Percentiles rank a stretch among this genome's conserved stretches.
These are phyloP conservation scores for Osmerus eperlanus DNA, from an alignment of 2,113 vertebrate genomes.

Conservation along the genomic window DNA sequence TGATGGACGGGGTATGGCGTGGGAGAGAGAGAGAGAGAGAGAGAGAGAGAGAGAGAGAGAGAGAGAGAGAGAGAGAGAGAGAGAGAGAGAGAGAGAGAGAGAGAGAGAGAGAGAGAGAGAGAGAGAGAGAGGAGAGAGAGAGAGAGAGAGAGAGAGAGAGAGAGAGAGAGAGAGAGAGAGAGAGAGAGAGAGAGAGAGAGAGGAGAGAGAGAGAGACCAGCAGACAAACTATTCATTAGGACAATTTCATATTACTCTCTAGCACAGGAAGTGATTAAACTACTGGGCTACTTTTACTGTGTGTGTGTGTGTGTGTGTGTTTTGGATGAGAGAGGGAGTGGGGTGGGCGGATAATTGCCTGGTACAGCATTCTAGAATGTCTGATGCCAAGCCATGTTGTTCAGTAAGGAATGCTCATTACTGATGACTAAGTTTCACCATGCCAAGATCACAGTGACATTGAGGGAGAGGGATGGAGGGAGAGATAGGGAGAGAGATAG, in stretches of 20 bases:
- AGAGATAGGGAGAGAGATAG: background rate
- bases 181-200: slow-evolving; percentile 3
- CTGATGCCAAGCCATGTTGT: background rate
- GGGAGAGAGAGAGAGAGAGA: slow-evolving; percentile 11
- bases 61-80: background rate
- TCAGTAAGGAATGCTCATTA: slow-evolving; percentile 40
- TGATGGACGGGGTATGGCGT: slow-evolving; percentile 54
- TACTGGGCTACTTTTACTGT: background rate
- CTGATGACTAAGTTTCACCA: slow-evolving; percentile 5
- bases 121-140: slow-evolving; percentile 26
- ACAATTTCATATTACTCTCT: no score
- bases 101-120: background rate
- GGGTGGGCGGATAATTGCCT: no score
- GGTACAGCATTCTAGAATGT: background rate
- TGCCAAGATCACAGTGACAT: slow-evolving; percentile 9
- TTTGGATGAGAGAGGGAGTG: no score
- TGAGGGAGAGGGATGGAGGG: slow-evolving; percentile 1
- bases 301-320: slow-evolving; percentile 2
- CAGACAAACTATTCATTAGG: no score
- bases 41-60: background rate
- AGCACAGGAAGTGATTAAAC: no score
- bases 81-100: slow-evolving; percentile 8
- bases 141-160: background rate
- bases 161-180: no score
- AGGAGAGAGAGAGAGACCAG: slow-evolving; percentile 27